Evolutionary conservation across 2,888 invertebrate species (phyloP).

Genomic region (Baronia brevicornis): DNA sequence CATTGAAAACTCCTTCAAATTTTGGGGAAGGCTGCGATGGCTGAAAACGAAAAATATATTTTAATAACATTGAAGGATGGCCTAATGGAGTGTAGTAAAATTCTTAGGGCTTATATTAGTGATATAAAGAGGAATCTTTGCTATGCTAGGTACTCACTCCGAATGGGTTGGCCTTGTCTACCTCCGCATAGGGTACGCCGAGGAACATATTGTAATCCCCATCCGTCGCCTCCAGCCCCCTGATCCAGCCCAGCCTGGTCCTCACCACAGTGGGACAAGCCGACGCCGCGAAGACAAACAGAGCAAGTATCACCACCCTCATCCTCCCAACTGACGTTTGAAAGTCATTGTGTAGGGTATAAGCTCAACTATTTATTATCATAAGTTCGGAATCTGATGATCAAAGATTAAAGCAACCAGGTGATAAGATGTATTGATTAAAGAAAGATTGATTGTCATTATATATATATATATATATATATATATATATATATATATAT

Average conservation of each 20-base stretch:
- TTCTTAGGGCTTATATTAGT: constrained; percentile 91
- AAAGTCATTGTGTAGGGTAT: no score
- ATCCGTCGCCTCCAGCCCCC: constrained; percentile 31
- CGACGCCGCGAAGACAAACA: constrained; percentile 2
- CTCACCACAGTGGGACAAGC: constrained; percentile 7
- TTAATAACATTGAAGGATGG: constrained; percentile 84
- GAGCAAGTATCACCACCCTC: background rate
- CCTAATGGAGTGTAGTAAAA: constrained; percentile 96
- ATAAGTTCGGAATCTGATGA: no score
- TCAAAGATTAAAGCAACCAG: no score
- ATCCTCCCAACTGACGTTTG: constrained; percentile 2
- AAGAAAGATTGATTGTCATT: no score
- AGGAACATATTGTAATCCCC: constrained; percentile 40
- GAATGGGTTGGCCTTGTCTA: constrained; percentile 36
- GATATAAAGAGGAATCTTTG: constrained; percentile 1
- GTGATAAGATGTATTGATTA: no score
- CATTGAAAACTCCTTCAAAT: constrained; percentile 13
- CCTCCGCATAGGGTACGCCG: constrained; percentile 40
- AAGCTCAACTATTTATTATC: no score
- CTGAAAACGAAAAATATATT: constrained; percentile 6
- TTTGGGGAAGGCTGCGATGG: constrained; percentile 9
- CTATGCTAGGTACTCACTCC: constrained; percentile 28
- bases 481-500: no score
- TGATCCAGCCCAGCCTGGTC: constrained; percentile 26
- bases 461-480: no score